These are phyloP conservation scores for Drosophila leonis DNA, from an alignment of 2,888 invertebrate genomes.

Conservation along the genomic window DNA sequence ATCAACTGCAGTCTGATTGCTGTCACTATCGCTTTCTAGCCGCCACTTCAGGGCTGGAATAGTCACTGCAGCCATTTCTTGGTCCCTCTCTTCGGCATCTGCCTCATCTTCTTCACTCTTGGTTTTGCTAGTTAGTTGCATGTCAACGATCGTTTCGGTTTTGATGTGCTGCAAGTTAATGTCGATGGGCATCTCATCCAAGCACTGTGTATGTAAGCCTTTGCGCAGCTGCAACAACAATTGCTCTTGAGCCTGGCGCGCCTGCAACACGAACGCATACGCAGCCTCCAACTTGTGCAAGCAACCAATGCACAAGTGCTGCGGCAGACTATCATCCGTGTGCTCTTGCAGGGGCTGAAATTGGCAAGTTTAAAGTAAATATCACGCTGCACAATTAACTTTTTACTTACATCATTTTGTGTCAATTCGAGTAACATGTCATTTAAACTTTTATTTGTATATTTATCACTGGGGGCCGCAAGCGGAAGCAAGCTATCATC, in stretches of 20 bases:
- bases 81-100: neutral
- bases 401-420: slow-evolving; percentile 60
- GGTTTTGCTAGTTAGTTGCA: neutral
- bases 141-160: slow-evolving; percentile 56
- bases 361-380: neutral
- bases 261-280: slow-evolving; percentile 72
- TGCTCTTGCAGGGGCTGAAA: slow-evolving; percentile 48
- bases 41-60: slow-evolving; percentile 38
- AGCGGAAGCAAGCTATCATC: slow-evolving; percentile 39
- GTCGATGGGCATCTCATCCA: slow-evolving; percentile 78
- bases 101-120: neutral
- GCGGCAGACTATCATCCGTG: slow-evolving; percentile 60
- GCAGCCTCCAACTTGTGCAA: slow-evolving; percentile 66
- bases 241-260: slow-evolving; percentile 62
- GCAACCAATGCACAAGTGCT: slow-evolving; percentile 68
- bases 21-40: slow-evolving; percentile 42
- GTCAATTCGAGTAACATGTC: slow-evolving; percentile 68
- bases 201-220: slow-evolving; percentile 45
- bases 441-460: slow-evolving; percentile 49
- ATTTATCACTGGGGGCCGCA: slow-evolving; percentile 37
- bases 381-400: neutral
- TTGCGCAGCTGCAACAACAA: slow-evolving; percentile 44
- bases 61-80: neutral
- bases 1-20: neutral
- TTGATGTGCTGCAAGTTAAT: slow-evolving; percentile 65